phyloP scores from a whole-genome alignment of 2,797 vertebrate genomes.

The Artibeus jamaicensis region DNA sequence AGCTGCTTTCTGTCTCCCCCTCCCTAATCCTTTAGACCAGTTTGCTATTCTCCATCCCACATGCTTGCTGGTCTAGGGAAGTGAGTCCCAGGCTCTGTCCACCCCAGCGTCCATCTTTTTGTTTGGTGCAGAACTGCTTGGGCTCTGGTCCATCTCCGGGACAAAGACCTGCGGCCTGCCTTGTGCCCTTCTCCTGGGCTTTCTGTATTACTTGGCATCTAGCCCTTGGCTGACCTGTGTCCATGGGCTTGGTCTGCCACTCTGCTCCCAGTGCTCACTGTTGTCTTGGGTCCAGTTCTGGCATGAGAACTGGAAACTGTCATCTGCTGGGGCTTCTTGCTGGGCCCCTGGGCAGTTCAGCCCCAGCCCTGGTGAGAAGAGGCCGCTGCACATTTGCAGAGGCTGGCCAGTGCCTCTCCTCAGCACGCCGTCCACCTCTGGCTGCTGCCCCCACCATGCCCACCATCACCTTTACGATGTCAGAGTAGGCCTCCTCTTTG shows the following conservation, averaged over 20 bases:
- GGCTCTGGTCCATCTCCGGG: neutral
- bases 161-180: neutral
- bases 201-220: neutral
- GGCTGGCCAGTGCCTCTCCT: neutral
- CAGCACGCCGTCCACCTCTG: neutral
- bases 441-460: neutral
- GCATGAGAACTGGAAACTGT: neutral
- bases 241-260: neutral
- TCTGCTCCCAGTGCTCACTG: too few species aligned
- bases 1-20: neutral
- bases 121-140: neutral
- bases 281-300: neutral
- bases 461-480: neutral
- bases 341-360: neutral
- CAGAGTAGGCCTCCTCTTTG: neutral
- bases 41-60: neutral
- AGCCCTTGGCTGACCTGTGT: neutral
- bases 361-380: neutral
- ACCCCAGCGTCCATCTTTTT: neutral
- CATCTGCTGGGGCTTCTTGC: neutral
- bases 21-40: neutral
- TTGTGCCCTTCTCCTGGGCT: neutral
- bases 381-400: neutral
- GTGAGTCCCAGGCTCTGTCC: neutral
- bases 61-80: neutral